Conservation (phyloP, 2,888 invertebrate species). For the Mimas tiliae region DNA sequence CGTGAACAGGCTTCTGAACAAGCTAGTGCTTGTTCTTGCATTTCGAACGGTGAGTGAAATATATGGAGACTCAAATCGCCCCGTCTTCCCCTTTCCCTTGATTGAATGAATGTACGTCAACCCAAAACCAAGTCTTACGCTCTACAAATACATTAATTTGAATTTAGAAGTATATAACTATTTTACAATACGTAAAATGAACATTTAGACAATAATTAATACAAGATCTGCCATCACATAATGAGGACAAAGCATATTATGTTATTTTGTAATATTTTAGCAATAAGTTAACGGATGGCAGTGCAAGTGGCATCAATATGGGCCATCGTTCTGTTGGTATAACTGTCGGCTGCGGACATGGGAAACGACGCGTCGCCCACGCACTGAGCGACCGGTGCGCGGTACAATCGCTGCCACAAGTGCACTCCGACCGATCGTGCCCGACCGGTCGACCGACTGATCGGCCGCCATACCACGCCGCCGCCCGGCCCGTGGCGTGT, state of each 20-base stretch:
- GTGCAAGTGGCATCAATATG: constrained; percentile 45
- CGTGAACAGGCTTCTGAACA: too few relatives aligned
- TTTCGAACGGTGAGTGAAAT: too few relatives aligned
- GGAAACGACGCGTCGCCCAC: constrained; percentile 72
- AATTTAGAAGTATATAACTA: not conserved
- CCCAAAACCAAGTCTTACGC: too few relatives aligned
- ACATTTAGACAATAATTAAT: constrained; percentile 1
- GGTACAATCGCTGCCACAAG: constrained; percentile 49
- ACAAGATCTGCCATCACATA: not conserved
- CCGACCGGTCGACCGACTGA: not conserved
- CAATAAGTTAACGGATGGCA: constrained; percentile 45
- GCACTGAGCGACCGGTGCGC: constrained; percentile 53
- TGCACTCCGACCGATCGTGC: constrained; percentile 18
- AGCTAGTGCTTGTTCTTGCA: too few relatives aligned
- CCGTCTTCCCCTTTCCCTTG: too few relatives aligned
- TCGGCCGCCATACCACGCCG: not conserved
- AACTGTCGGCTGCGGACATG: constrained; percentile 71
- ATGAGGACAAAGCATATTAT: not conserved
- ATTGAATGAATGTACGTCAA: too few relatives aligned
- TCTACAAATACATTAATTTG: not conserved
- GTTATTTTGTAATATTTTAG: constrained; percentile 13
- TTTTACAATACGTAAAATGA: not conserved
- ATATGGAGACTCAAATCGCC: too few relatives aligned
- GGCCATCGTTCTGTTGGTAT: constrained; percentile 69
- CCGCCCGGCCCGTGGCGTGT: not conserved